Percentiles rank a stretch among this genome's conserved stretches.
phyloP scores from a whole-genome alignment of 2,888 invertebrate species.

The Clusia tigrina region DNA sequence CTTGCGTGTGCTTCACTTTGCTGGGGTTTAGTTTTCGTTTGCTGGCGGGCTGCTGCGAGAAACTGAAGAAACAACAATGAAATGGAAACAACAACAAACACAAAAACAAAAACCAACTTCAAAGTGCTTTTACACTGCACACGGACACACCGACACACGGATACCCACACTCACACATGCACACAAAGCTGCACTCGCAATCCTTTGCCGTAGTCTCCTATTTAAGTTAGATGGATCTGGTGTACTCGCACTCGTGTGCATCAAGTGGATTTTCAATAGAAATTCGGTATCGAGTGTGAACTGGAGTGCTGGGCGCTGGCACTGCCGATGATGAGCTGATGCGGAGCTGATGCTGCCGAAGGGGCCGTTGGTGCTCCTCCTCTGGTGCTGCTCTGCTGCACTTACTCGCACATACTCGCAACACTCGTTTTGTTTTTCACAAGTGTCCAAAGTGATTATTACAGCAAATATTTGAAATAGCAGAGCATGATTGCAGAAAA shows the following conservation, averaged over 20 bases:
- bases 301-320: not conserved
- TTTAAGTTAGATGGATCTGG: too few relatives aligned
- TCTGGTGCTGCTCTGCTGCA: too few relatives aligned
- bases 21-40: not conserved
- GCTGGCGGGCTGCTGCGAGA: not conserved
- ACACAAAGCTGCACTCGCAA: too few relatives aligned
- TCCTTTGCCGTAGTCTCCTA: not conserved
- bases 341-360: not conserved
- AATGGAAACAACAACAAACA: too few relatives aligned
- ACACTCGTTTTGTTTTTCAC: not conserved
- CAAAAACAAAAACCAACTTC: too few relatives aligned
- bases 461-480: not conserved
- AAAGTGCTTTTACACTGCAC: too few relatives aligned
- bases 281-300: not conserved
- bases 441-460: conserved; percentile 1
- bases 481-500: not conserved
- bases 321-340: too few relatives aligned
- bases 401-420: too few relatives aligned
- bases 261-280: not conserved
- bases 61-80: too few relatives aligned
- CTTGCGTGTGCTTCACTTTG: not conserved
- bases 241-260: not conserved
- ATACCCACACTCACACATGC: not conserved
- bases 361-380: not conserved
- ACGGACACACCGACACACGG: too few relatives aligned